A percentile compares a stretch with the other conserved stretches of the same genome.
Conservation (phyloP, 2,797 vertebrate genomes). For the Argyrosomus regius region DNA sequence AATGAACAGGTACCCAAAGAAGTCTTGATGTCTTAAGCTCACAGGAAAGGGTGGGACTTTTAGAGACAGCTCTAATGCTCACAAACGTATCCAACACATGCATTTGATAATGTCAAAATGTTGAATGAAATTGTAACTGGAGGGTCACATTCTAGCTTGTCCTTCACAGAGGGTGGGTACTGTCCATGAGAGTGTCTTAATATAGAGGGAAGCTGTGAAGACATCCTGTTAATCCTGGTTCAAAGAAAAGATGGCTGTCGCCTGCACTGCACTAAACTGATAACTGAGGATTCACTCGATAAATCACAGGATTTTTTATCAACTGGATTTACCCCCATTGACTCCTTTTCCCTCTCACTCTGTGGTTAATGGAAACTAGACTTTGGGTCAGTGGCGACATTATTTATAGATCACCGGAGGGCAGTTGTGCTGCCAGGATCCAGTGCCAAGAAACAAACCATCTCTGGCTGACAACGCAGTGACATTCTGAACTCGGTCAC, state of each 20-base stretch:
- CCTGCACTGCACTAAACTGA: neutral
- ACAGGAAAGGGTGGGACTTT: neutral
- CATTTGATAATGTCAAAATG: neutral
- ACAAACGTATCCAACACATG: too few relatives aligned
- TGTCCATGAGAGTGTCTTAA: conserved; percentile 38
- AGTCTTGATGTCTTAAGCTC: neutral
- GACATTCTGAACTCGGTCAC: conserved; percentile 78
- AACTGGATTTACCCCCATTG: neutral
- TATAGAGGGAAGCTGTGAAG: conserved; percentile 49
- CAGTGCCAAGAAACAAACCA: conserved; percentile 48
- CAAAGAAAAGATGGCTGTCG: conserved; percentile 22
- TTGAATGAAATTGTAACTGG: neutral
- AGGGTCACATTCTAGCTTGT: conserved; percentile 18
- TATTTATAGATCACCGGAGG: conserved; percentile 69
- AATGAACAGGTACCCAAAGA: neutral
- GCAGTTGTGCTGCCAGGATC: conserved; percentile 43
- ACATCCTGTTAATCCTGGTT: conserved; percentile 57
- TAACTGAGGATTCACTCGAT: neutral
- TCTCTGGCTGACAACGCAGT: conserved; percentile 69
- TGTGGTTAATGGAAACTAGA: conserved; percentile 4
- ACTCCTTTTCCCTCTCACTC: neutral
- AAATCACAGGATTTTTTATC: neutral
- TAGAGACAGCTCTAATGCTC: neutral
- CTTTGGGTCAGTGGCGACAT: conserved; percentile 29
- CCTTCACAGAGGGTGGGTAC: conserved; percentile 20